These are phyloP conservation scores for Charanyca ferruginea DNA, from an alignment of 2,888 invertebrate genomes.

Conservation along the genomic window DNA sequence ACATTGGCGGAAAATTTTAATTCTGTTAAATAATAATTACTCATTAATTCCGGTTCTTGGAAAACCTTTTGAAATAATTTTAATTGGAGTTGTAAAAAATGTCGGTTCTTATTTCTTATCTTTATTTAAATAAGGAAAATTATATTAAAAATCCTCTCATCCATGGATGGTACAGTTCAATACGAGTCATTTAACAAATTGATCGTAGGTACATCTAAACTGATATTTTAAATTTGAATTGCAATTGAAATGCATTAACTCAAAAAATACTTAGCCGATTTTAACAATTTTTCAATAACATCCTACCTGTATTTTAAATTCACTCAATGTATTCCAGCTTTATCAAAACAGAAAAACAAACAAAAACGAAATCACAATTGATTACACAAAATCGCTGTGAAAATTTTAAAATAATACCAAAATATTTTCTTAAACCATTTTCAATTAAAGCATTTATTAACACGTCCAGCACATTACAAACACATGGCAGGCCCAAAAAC, in stretches of 20 bases:
- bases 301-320: not conserved
- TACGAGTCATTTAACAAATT: not conserved
- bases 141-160: too few relatives aligned
- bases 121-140: not conserved
- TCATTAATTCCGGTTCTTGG: not conserved
- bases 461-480: constrained; percentile 49
- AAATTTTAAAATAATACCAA: constrained; percentile 28
- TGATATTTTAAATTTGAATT: too few relatives aligned
- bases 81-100: not conserved
- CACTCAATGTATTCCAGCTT: not conserved
- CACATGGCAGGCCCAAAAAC: constrained; percentile 41
- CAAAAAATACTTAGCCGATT: too few relatives aligned
- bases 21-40: constrained; percentile 6
- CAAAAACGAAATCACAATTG: constrained; percentile 8
- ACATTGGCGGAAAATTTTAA: constrained; percentile 12
- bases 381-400: constrained; percentile 10
- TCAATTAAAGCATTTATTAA: constrained; percentile 48
- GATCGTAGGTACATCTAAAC: too few relatives aligned
- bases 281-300: too few relatives aligned
- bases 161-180: not conserved
- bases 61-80: not conserved
- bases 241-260: too few relatives aligned
- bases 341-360: not conserved
- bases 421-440: constrained; percentile 42
- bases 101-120: fast-evolving